A percentile compares a stretch with the other conserved stretches of the same genome.
Conservation (phyloP, 1,140 invertebrate genomes). For the Philopotamus ludificatus region DNA sequence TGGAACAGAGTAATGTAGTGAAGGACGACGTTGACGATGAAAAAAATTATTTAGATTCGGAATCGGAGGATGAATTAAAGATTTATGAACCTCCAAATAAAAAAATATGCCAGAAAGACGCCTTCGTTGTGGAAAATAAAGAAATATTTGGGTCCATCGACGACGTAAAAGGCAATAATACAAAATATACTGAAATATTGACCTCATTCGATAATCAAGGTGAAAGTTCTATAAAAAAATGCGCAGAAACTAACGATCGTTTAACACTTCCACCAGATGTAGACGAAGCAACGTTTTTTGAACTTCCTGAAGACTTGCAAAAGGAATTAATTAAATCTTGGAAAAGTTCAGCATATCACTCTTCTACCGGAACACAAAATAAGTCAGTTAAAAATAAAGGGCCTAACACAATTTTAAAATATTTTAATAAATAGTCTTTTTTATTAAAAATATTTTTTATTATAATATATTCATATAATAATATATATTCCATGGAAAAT, state of each 20-base stretch:
- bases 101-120: slow-evolving; percentile 58
- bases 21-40: slow-evolving; percentile 51
- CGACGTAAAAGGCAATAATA: no score
- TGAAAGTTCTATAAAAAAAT: background rate
- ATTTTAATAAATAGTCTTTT: slow-evolving; percentile 3
- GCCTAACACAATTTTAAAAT: slow-evolving; percentile 51
- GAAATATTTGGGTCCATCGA: slow-evolving; percentile 47
- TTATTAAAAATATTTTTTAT: slow-evolving; percentile 9
- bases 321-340: slow-evolving; percentile 63
- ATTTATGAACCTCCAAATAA: slow-evolving; percentile 71
- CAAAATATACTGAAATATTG: slow-evolving; percentile 1
- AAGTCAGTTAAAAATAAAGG: slow-evolving; percentile 65
- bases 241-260: slow-evolving; percentile 7
- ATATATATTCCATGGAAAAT: no score
- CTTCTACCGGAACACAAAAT: slow-evolving; percentile 60
- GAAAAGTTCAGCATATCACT: slow-evolving; percentile 55
- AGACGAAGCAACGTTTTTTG: slow-evolving; percentile 62
- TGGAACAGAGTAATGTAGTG: slow-evolving; percentile 56
- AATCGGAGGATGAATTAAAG: slow-evolving; percentile 57
- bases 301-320: slow-evolving; percentile 61
- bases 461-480: no score
- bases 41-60: slow-evolving; percentile 57
- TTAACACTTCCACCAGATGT: slow-evolving; percentile 55
- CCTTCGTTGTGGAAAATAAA: slow-evolving; percentile 61
- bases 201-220: slow-evolving; percentile 9